Base-by-base conservation (phyloP, 2,113 vertebrate species). In the Falcunculus frontatus region DNA sequence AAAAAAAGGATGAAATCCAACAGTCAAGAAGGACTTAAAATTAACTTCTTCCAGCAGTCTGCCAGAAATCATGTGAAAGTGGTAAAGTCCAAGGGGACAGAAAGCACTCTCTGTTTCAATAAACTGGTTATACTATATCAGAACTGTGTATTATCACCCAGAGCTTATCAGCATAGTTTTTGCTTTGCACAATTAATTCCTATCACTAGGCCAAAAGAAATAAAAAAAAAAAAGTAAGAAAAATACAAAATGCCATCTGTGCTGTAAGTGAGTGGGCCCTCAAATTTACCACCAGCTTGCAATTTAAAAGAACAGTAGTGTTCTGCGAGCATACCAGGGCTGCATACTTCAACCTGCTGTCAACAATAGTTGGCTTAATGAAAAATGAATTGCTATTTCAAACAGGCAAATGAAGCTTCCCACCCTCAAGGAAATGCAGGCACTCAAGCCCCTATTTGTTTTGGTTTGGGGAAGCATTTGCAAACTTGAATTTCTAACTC, bases 351-450 rank as follows among this genome's bases (percentile, higher is more conserved):
- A 95, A 96, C 89, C 84, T 92, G 93, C 82, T 82, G 91, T 77
- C 93, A 84, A 95, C 89, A 94, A 95, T 87, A 74, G 83, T 11
- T 84, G 69, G 80, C 75, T 88, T 87, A 82, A 90, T 87, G 95
- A 93, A 95, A 78, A 81, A 92, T 39, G 64, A 87, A 81, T 50
- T 41, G 30, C 90, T 84, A 39, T 95, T 81, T 83, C 86, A 84
- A 86, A 95, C 53, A 83, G 83, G 77, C 75, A 82, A 92, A 65
- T n/a, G 46, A 92, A 92, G 75, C 72, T 97, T 95, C 92, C 93
- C 95, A 96, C 96, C 92, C 92, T 84, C 80, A 82, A 92, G 93
- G 80, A 95, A 86, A 94, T 84, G 86, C 84, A 81, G n/a, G n/a
- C 86, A 26, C 69, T 95, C 60, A 81, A 84, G 69, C 47, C 47